Base-by-base conservation (phyloP, 2,888 invertebrate species). In the Itoplectis maculator region DNA sequence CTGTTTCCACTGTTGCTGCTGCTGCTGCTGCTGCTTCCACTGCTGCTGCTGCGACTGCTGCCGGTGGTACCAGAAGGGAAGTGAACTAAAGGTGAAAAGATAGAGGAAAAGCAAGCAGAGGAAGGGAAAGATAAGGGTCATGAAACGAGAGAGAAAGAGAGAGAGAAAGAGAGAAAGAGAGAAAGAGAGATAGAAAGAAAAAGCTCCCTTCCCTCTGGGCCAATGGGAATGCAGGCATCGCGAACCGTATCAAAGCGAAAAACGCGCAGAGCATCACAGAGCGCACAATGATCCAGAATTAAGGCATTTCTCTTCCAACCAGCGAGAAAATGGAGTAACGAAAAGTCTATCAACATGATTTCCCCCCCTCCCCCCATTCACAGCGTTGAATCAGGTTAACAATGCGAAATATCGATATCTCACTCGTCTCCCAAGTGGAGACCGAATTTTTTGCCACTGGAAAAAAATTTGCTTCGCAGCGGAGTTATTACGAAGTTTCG, bases 201-300 rank as follows among this genome's bases (percentile, higher is more conserved):
- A 47, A 29, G 23, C 42, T 40, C 15, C 51, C 29, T 66, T 45
- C 54, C 59, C 59, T 56, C 54, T 29, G 20, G 59, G 69, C 73
- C 54, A 70, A 74, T 65, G 47, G 45, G n/a, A 35, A 45, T 69
- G 54, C 29, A 54, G 51, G 65, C 54, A 56, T 29, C 29, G 63
- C 20, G n/a, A 47, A 20, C 40, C 69, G n/a, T n/a, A 81, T 56
- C 65, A 56, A 54, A 69, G 63, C 68, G 63, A 78, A 78, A 78
- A 78, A 72, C 65, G 81, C n/a, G 15, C 73, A 49, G 42, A 61
- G 59, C 61, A 40, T 69, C 45, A 54, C 18, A 61, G 69, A 73
- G 49, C 47, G 49, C 47, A 74, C 47, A 73, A 81, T 74, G 73
- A 78, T 69, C 69, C 73, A 40, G 56, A 81, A 78, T 81, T 68